Evolutionary conservation across 53 echinoderm and acorn worm species (phyloP), one percentile per base, ranked within the genome.

Genomic region (Astropecten irregularis): DNA sequence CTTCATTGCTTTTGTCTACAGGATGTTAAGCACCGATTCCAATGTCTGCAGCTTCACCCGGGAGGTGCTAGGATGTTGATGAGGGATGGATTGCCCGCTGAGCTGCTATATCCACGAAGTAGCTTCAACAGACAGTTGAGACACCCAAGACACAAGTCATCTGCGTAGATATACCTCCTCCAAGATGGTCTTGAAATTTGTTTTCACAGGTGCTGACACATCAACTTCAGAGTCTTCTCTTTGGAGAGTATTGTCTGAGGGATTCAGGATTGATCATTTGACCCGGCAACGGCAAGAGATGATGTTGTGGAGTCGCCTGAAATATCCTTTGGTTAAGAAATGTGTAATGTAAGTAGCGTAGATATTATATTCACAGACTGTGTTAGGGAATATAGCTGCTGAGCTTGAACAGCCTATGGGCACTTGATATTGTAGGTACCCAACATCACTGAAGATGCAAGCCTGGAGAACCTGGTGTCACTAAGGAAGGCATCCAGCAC

Each of bases 161-260:
- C 31, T 38, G 91, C 69, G 91, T 70, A 91, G 85, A 21, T 88
- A 94, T 26, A 83, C 91, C 81, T 55, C 91, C 2, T 85, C 49
- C 20, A 42, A 76, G 18, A 69, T 71, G 28, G 74, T 94, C 49
- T 39, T 94, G 55, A 88, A 88, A 58, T 91, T 88, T 66, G 69
- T 91, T 9, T 91, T 88, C 65, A 76, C 83, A 76, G 94, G 94
- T 92, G 59, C 26, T n/a, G n/a, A n/a, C n/a, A n/a, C n/a, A n/a
- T n/a, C n/a, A n/a, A n/a, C n/a, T n/a, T n/a, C n/a, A n/a, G n/a
- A n/a, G n/a, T n/a, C n/a, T n/a, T n/a, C n/a, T n/a, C n/a, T n/a
- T n/a, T n/a, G n/a, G n/a, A n/a, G n/a, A n/a, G n/a, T n/a, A n/a
- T n/a, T n/a, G n/a, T n/a, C n/a, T n/a, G n/a, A n/a, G n/a, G n/a